These are phyloP conservation scores for Phataginus tricuspis DNA, from an alignment of 2,797 vertebrate genomes.

Conservation along the genomic window DNA sequence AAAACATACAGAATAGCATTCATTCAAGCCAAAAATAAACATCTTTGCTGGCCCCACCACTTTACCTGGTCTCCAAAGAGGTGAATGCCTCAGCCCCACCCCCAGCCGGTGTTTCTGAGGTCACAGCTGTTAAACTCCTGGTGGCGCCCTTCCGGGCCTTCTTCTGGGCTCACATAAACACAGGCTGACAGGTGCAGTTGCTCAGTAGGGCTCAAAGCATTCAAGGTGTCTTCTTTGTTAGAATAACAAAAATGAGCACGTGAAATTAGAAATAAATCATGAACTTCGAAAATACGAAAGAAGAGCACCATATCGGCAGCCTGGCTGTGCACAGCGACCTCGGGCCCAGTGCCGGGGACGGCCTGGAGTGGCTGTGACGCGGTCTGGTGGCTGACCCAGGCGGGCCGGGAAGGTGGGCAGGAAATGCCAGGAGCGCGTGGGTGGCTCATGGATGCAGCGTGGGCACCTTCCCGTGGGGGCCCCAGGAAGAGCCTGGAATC, in stretches of 20 bases:
- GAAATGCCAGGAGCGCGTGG: conserved; percentile 82
- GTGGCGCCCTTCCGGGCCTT: background rate
- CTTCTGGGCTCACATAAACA: background rate
- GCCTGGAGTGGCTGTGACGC: conserved; percentile 60
- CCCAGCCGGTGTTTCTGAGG: background rate
- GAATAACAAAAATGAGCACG: conserved; percentile 53
- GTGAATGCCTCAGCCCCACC: too few species aligned
- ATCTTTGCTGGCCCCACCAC: too few species aligned
- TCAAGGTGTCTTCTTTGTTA: background rate
- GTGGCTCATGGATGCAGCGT: conserved; percentile 84
- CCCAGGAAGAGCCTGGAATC: conserved; percentile 41
- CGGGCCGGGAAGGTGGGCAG: conserved; percentile 81
- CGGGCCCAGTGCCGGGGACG: background rate
- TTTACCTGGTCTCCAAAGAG: background rate
- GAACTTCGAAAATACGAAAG: background rate
- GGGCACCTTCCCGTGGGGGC: conserved; percentile 78
- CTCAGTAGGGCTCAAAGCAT: background rate
- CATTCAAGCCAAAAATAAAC: background rate
- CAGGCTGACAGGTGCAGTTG: background rate
- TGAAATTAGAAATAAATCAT: background rate
- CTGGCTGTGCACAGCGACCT: background rate
- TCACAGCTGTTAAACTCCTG: background rate
- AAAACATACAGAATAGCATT: background rate
- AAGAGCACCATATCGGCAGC: background rate
- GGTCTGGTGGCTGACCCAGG: conserved; percentile 75